Conservation (phyloP, 2,797 vertebrate species). For the Clarias pachynema region DNA sequence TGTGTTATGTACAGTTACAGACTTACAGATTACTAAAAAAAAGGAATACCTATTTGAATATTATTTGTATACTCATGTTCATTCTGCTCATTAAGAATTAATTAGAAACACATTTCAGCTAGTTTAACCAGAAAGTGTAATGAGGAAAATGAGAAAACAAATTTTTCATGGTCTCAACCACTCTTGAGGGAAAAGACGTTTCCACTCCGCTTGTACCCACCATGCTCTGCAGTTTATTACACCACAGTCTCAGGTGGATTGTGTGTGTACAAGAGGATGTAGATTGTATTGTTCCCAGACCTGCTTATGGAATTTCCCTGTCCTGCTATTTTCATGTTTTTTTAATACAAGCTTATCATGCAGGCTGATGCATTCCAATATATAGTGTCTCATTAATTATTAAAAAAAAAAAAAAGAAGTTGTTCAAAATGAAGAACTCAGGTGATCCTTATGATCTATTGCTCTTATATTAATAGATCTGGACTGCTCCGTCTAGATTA, state of each 20-base stretch:
- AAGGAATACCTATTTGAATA: neutral
- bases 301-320: neutral
- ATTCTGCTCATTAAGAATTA: neutral
- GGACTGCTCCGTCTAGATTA: neutral
- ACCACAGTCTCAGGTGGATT: neutral
- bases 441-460: neutral
- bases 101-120: neutral
- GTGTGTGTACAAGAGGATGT: neutral
- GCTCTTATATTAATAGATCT: neutral
- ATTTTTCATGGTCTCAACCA: neutral
- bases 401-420: neutral
- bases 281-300: neutral
- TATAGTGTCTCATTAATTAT: neutral
- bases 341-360: neutral
- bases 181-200: neutral
- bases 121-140: neutral
- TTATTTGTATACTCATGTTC: neutral
- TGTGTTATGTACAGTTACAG: neutral
- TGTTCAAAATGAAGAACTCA: neutral
- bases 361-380: neutral
- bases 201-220: neutral
- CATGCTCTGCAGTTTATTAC: neutral
- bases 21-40: neutral
- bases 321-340: neutral
- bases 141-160: neutral